Conservation (phyloP, 2,113 vertebrate species). For the Polypterus bichir region DNA sequence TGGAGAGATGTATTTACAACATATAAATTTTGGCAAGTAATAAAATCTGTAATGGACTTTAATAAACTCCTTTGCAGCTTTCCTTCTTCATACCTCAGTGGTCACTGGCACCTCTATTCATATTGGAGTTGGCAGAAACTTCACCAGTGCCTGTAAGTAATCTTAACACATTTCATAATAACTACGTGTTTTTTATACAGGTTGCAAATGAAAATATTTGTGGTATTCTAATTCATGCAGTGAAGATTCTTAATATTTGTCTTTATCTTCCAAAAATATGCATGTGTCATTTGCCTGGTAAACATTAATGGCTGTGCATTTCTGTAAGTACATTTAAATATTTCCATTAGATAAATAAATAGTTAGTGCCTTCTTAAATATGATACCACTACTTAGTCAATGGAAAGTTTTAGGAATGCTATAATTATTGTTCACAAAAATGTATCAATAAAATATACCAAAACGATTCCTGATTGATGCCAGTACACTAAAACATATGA, state of each 20-base stretch:
- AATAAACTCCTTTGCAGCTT: conserved; percentile 22
- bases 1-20: conserved; percentile 3
- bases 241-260: neutral
- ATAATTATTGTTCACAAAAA: no score
- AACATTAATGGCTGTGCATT: no score
- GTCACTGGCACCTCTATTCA: conserved; percentile 31
- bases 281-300: no score
- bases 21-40: conserved; percentile 8
- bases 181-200: no score
- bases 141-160: conserved; percentile 42
- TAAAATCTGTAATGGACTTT: conserved; percentile 7
- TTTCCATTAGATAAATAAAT: no score
- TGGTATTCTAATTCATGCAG: neutral
- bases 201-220: neutral
- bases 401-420: no score
- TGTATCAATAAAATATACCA: no score
- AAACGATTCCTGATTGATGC: no score
- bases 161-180: neutral
- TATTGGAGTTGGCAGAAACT: conserved; percentile 35
- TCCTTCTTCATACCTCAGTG: conserved; percentile 29
- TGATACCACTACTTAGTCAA: no score
- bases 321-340: no score
- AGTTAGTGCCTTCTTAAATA: no score
- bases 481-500: no score
- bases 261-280: neutral